Evolutionary conservation across 2,797 vertebrate species (phyloP).

Genomic region (Typhlichthys eigenmanni): DNA sequence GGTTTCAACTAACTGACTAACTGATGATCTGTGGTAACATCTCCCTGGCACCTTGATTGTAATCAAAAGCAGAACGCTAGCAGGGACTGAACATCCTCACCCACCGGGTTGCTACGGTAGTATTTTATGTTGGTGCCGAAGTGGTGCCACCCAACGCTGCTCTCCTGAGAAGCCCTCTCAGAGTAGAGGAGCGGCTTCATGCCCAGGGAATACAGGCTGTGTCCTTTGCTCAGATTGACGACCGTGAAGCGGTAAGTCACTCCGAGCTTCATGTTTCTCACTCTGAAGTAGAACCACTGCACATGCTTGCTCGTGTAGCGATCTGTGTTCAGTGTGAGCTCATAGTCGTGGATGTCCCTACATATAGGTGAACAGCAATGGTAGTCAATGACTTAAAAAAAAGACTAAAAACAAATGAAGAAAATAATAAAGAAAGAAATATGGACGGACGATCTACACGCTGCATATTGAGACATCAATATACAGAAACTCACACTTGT

Average conservation of each 20-base stretch:
- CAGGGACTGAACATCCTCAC: constrained; percentile 6
- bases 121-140: constrained; percentile 80
- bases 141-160: constrained; percentile 82
- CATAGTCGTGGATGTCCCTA: constrained; percentile 85
- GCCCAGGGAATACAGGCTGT: constrained; percentile 86
- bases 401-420: too few relatives aligned
- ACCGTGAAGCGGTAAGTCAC: constrained; percentile 89
- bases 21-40: too few relatives aligned
- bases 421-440: too few relatives aligned
- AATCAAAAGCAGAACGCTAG: too few relatives aligned
- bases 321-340: constrained; percentile 86
- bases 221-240: constrained; percentile 87
- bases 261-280: constrained; percentile 84
- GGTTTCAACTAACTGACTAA: too few relatives aligned
- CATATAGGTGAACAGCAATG: background rate
- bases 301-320: constrained; percentile 91
- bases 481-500: constrained; percentile 82
- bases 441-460: too few relatives aligned
- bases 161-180: constrained; percentile 71
- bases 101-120: constrained; percentile 67
- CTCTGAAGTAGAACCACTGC: constrained; percentile 96
- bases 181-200: constrained; percentile 91
- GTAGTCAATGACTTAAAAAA: background rate
- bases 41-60: too few relatives aligned
- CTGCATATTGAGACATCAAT: too few relatives aligned